Base-by-base conservation (phyloP, 2,113 vertebrate species). In the Engystomops pustulosus region DNA sequence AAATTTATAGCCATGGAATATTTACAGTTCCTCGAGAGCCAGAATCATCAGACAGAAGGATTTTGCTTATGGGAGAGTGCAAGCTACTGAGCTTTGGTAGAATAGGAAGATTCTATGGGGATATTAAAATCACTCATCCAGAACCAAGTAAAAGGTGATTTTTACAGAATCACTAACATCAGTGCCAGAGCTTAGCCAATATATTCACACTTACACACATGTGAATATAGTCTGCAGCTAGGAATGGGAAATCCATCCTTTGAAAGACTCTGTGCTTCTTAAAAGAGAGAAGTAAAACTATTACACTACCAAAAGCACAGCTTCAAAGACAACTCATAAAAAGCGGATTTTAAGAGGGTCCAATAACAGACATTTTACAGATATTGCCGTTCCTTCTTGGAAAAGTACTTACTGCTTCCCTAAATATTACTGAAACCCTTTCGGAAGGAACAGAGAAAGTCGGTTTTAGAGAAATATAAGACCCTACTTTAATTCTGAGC, bases 311-410 rank as follows among this genome's bases (percentile, higher is more conserved):
- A 83, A 74, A 20, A 83, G 14, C 45, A 76, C 6, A 18, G 18
- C 71, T 67, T 84, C 81, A 84, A 84, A 84, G 81, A 51, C 44
- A 84, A 30, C 81, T 65, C 41, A 62, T 83, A 75, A 83, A 83
- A 83, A 75, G 8, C 10, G 55, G 55, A 67, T 83, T 83, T 83
- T 60, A 75, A 74, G 18, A 67, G 27, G 71, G 70, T 76, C 47
- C 71, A 49, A 47, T 65, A 76, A 76, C 30, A 83, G 55, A 58
- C 58, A 74, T 69, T 60, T 81, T 83, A 84, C 58, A 77, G 60
- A 84, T 45, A 47, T 12, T 84, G 71, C 17, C 34, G 34, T 84
- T 36, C 27, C n/a, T 51, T 84, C 44, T 77, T 71, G 81, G 81
- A 84, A 84, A 81, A 38, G 30, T 41, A 27, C 27, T 49, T n/a